Conservation (phyloP, 2,888 invertebrate species). For the Troilus luridus region DNA sequence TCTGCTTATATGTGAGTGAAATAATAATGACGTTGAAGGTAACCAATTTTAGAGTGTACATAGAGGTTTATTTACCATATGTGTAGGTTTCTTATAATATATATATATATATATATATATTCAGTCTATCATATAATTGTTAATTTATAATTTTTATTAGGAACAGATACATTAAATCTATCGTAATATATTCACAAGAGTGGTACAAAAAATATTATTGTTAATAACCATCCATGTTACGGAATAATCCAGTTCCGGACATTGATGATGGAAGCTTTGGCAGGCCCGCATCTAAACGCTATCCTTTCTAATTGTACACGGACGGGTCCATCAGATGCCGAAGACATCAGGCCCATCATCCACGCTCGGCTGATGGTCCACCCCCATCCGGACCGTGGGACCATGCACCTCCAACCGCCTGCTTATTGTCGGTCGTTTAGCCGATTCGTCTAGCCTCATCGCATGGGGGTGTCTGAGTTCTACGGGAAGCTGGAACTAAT, state of each 20-base stretch:
- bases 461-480: conserved; percentile 10
- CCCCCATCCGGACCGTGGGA: conserved; percentile 35
- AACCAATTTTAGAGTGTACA: too few relatives aligned
- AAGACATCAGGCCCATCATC: conserved; percentile 8
- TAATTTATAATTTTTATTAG: too few relatives aligned
- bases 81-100: too few relatives aligned
- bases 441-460: conserved; percentile 30
- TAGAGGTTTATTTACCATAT: too few relatives aligned
- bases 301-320: not conserved
- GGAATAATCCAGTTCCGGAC: not conserved
- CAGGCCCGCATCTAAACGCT: conserved; percentile 7
- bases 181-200: not conserved
- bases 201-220: not conserved
- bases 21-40: too few relatives aligned
- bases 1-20: too few relatives aligned
- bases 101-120: too few relatives aligned
- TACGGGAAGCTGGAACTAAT: not conserved
- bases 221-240: not conserved
- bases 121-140: too few relatives aligned
- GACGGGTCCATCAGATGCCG: conserved; percentile 11
- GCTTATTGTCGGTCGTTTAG: conserved; percentile 23
- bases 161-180: not conserved
- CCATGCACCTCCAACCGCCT: not conserved
- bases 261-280: not conserved
- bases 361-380: conserved; percentile 23